Evolutionary conservation across 1,140 invertebrate genomes (phyloP).

Genomic region (Leptinotarsa texana): DNA sequence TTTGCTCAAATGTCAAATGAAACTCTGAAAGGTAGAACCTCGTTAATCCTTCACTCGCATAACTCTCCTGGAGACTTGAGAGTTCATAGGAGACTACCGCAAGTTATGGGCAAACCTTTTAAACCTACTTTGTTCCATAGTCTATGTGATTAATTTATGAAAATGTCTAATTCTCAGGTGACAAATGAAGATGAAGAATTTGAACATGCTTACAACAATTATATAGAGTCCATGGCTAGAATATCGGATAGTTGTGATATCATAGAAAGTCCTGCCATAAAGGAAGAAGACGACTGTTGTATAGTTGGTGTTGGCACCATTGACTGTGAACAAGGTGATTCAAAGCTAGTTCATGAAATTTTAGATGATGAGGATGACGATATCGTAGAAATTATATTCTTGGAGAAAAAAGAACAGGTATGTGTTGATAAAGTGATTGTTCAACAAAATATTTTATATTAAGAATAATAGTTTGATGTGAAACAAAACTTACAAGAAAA

Average conservation of each 20-base stretch:
- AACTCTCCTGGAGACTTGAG: no score
- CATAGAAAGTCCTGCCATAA: neutral
- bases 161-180: constrained; percentile 13
- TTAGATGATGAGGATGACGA: constrained; percentile 22
- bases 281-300: constrained; percentile 31
- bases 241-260: neutral
- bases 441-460: no score
- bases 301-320: constrained; percentile 20
- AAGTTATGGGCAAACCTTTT: no score
- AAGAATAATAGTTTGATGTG: no score
- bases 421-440: neutral
- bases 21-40: no score
- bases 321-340: neutral
- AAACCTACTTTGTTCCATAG: no score
- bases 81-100: no score
- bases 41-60: no score
- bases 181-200: constrained; percentile 27
- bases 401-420: constrained; percentile 14
- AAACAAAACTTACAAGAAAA: no score
- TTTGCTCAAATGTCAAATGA: no score
- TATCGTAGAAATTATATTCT: constrained; percentile 14
- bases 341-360: constrained; percentile 22
- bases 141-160: neutral
- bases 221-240: constrained; percentile 15
- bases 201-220: constrained; percentile 26